Percentiles rank a stretch among this genome's conserved stretches.
Conservation (phyloP, 30 jellyfish, hydroid and myxozoan species). For the Turritopsis rubra region DNA sequence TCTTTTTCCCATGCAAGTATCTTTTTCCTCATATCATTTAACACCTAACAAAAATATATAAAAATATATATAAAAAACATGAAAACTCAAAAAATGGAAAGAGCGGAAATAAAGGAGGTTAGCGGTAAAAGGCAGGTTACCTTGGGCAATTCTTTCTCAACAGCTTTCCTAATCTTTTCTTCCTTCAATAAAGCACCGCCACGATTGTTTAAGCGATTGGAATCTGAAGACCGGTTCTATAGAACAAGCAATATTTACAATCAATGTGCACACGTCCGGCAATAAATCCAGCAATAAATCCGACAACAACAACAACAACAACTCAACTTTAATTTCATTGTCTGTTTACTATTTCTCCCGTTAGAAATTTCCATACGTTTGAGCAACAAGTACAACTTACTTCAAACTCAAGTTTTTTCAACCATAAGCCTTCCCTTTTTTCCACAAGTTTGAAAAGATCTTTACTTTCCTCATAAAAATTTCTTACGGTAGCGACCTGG, state of each 20-base stretch:
- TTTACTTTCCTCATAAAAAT: constrained; percentile 80
- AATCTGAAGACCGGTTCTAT: constrained; percentile 75
- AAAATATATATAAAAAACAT: no score
- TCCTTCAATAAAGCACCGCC: constrained; percentile 99
- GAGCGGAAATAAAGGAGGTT: background rate
- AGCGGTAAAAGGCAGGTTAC: constrained; percentile 17
- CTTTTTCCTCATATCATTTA: constrained; percentile 42
- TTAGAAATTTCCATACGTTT: no score
- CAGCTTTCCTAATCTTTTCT: constrained; percentile 89
- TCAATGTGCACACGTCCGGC: background rate
- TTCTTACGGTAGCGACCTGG: constrained; percentile 77
- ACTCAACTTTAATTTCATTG: background rate
- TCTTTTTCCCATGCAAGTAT: constrained; percentile 83
- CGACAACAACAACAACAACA: background rate
- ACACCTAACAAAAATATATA: constrained; percentile 35
- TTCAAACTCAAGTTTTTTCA: constrained; percentile 90
- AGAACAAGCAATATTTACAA: background rate
- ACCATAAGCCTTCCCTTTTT: constrained; percentile 85
- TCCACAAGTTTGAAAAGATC: constrained; percentile 71
- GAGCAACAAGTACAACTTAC: constrained; percentile 30
- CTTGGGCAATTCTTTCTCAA: constrained; percentile 94
- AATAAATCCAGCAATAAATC: no score
- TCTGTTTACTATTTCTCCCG: no score
- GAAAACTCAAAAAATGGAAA: background rate
- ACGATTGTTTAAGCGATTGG: constrained; percentile 82